Evolutionary conservation across 2,113 vertebrate genomes (phyloP).

Genomic region (Xenopus borealis): DNA sequence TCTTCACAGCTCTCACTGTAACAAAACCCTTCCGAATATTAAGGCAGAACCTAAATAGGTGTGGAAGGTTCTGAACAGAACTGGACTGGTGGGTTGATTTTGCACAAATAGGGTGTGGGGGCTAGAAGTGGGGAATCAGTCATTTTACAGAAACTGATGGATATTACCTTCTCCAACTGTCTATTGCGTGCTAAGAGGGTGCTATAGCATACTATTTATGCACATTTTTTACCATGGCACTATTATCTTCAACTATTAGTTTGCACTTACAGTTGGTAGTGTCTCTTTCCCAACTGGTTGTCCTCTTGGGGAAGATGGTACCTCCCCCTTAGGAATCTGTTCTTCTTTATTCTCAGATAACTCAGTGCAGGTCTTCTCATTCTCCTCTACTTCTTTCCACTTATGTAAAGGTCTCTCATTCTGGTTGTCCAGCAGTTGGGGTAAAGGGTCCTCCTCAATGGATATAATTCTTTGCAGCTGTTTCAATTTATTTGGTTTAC

Average conservation of each 20-base stretch:
- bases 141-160: too few relatives aligned
- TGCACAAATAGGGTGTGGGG: too few relatives aligned
- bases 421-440: conserved; percentile 73
- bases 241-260: not conserved
- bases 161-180: too few relatives aligned
- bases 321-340: conserved; percentile 29
- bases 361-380: not conserved
- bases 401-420: conserved; percentile 62
- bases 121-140: too few relatives aligned
- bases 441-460: conserved; percentile 89
- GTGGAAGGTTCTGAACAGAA: too few relatives aligned
- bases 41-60: too few relatives aligned
- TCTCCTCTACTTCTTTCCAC: conserved; percentile 68
- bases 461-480: conserved; percentile 85
- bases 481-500: conserved; percentile 30
- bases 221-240: too few relatives aligned
- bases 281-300: conserved; percentile 81
- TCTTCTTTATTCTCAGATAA: conserved; percentile 2
- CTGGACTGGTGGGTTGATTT: too few relatives aligned
- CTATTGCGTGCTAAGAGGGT: too few relatives aligned
- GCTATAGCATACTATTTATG: too few relatives aligned
- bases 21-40: too few relatives aligned
- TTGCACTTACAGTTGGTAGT: conserved; percentile 56
- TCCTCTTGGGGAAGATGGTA: conserved; percentile 59
- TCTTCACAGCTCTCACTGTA: too few relatives aligned